A percentile compares a stretch with the other conserved stretches of the same genome.
These are phyloP conservation scores for Papilio xuthus DNA, from an alignment of 1,140 invertebrate genomes.

Conservation along the genomic window DNA sequence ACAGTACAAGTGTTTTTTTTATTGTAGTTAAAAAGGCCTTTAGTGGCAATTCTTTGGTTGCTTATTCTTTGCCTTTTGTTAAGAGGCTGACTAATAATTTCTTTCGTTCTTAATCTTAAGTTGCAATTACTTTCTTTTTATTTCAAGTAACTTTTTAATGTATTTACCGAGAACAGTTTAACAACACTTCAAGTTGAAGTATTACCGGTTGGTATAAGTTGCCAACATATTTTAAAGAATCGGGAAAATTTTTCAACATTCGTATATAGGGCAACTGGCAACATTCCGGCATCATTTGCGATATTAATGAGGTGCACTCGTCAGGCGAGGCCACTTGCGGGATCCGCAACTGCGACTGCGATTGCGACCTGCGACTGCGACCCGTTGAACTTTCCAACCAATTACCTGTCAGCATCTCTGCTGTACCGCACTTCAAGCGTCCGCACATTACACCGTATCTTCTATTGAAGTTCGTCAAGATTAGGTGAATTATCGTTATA, in stretches of 20 bases:
- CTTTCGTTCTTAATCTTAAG: too few relatives aligned
- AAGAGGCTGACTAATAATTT: too few relatives aligned
- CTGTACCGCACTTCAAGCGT: constrained; percentile 31
- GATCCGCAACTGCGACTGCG: neutral
- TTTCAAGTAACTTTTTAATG: too few relatives aligned
- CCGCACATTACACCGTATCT: neutral
- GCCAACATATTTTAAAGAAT: neutral
- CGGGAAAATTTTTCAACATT: constrained; percentile 8
- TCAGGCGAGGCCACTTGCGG: constrained; percentile 14
- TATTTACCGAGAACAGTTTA: neutral
- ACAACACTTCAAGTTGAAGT: constrained; percentile 2
- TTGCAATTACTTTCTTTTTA: too few relatives aligned
- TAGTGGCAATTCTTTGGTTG: too few relatives aligned
- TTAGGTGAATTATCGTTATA: too few relatives aligned
- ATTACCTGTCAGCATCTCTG: constrained; percentile 46
- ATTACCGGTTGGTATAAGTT: neutral
- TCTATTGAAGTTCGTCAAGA: too few relatives aligned
- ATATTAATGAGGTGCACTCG: constrained; percentile 30
- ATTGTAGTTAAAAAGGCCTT: too few relatives aligned
- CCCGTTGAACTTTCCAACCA: constrained; percentile 51
- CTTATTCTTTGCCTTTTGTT: too few relatives aligned
- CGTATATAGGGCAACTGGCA: constrained; percentile 7
- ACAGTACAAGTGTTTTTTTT: too few relatives aligned
- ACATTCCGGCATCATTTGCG: constrained; percentile 11
- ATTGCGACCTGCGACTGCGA: constrained; percentile 14